Evolutionary conservation across 1,140 invertebrate species (phyloP), one percentile per base, ranked within the genome.

Genomic region (Bilobella aurantiaca): DNA sequence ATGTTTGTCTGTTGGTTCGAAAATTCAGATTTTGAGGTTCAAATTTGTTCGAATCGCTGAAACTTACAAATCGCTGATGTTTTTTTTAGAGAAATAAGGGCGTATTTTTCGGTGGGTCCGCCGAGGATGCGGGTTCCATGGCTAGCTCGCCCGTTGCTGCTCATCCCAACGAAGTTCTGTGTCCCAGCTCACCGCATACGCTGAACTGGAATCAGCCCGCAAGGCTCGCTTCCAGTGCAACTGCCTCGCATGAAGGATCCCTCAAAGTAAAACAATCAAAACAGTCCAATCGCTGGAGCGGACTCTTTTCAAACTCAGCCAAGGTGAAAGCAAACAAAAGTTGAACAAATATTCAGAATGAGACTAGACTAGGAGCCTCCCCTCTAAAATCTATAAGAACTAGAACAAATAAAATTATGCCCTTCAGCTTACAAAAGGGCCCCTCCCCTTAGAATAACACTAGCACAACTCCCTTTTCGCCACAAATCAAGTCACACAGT

Each of bases 221-320:
- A 49, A 76, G 34, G 76, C 77, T 65, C 79, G 37, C 53, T 18
- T 42, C 59, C 59, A 32, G 57, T 12, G 72, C 70, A 3, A 66
- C 69, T 42, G 67, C 70, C 47, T 75, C 75, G 63, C 73, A 81
- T 74, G 75, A 79, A 67, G 73, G 76, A 64, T 71, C 74, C 56
- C 71, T 76, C 57, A 76, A 75, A 74, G 81, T 82, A 66, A 79
- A 77, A 72, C 81, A 77, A 67, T 76, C 63, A 21, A 72, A 75
- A 25, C 65, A 73, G 69, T 86, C 85, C 72, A 84, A 85, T 73
- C 81, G 83, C 18, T 85, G 85, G 83, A 78, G 77, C 56, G 82
- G 82, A 23, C 82, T 87, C 69, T 87, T 87, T 71, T 82, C 82
- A 21, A 83, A 83, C 65, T 83, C 77, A 61, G 62, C 67, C 28